Percentiles rank a stretch among this genome's conserved stretches.
Conservation (phyloP, 2,797 vertebrate species). For the Cyclura pinguis region DNA sequence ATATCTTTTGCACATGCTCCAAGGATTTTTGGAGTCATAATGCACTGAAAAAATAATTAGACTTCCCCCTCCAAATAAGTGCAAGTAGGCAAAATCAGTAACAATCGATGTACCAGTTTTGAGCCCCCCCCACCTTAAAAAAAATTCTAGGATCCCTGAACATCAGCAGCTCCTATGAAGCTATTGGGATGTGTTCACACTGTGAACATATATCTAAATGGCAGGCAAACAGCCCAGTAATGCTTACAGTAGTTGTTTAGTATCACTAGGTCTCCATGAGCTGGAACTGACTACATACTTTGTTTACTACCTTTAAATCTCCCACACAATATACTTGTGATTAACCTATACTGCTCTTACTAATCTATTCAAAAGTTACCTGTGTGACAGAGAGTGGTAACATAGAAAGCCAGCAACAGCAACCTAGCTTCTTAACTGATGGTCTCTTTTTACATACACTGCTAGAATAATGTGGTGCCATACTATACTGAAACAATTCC, state of each 20-base stretch:
- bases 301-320: neutral
- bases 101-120: too few relatives aligned
- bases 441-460: neutral
- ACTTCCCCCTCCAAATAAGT: too few relatives aligned
- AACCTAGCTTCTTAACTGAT: neutral
- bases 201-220: neutral
- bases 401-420: neutral
- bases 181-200: neutral
- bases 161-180: neutral
- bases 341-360: neutral
- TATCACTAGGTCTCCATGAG: neutral
- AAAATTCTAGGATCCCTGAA: too few relatives aligned
- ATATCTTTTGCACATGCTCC: neutral
- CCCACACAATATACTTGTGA: neutral
- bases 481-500: neutral
- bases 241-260: neutral
- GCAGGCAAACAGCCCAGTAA: neutral
- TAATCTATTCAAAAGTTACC: neutral
- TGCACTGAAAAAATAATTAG: too few relatives aligned
- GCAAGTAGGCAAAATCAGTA: too few relatives aligned
- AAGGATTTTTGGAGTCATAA: neutral
- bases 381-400: neutral
- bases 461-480: neutral
- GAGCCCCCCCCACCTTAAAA: too few relatives aligned
- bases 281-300: neutral